Conservation (phyloP, 2,888 invertebrate genomes). For the Neocrepidodera transversa region DNA sequence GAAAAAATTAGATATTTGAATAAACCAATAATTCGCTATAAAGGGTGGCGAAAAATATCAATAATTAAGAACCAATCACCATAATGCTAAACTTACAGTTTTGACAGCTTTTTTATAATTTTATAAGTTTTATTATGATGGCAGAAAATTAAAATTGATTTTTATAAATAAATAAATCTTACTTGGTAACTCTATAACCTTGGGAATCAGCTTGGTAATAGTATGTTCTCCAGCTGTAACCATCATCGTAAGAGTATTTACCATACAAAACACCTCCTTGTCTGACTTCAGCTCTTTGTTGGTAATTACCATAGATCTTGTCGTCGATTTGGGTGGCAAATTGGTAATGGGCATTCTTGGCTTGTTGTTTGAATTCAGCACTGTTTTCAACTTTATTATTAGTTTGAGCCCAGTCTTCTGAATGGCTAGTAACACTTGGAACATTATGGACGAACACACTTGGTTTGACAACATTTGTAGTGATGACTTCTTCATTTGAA, state of each 20-base stretch:
- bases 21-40: too few species aligned
- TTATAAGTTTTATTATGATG: too few species aligned
- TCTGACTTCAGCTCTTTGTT: constrained; percentile 57
- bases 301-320: constrained; percentile 56
- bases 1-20: neutral
- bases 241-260: constrained; percentile 66
- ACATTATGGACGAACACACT: neutral
- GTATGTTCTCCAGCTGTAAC: constrained; percentile 63
- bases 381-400: neutral
- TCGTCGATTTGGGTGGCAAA: constrained; percentile 59
- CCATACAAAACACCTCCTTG: constrained; percentile 61
- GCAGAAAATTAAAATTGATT: too few species aligned
- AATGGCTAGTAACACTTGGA: neutral
- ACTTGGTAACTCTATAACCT: constrained; percentile 66
- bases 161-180: too few species aligned
- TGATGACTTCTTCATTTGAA: too few species aligned
- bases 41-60: neutral
- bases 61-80: neutral
- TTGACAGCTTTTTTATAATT: too few species aligned
- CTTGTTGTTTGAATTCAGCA: constrained; percentile 15
- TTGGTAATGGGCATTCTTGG: constrained; percentile 56
- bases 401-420: neutral
- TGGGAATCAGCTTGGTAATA: constrained; percentile 67
- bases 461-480: neutral
- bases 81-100: too few species aligned